Percentiles rank a stretch among this genome's conserved stretches.
Conservation (phyloP, 2,888 invertebrate genomes). For the Calameuta filiformis region DNA sequence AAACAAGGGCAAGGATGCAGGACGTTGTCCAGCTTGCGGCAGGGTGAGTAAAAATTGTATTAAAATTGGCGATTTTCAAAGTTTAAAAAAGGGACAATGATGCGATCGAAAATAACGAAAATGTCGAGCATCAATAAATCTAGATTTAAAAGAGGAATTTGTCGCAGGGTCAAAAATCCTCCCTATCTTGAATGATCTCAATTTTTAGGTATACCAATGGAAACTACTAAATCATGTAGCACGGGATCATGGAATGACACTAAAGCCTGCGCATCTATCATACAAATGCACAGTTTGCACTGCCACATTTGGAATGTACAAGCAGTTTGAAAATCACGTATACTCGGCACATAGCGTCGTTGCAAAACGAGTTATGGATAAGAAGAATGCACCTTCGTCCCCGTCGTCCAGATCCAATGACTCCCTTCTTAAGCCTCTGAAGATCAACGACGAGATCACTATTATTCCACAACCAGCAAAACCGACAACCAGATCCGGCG, state of each 20-base stretch:
- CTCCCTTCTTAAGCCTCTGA: conserved; percentile 80
- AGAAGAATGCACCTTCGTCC: conserved; percentile 71
- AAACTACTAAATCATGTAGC: conserved; percentile 92
- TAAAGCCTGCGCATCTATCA: conserved; percentile 92
- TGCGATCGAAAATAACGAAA: too few species aligned
- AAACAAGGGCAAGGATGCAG: conserved; percentile 93
- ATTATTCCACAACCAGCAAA: conserved; percentile 87
- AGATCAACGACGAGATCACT: conserved; percentile 90
- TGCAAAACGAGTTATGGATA: conserved; percentile 87
- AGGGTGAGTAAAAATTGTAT: conserved; percentile 74
- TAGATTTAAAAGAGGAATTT: neutral
- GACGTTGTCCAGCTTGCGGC: conserved; percentile 94
- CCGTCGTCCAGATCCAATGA: conserved; percentile 69
- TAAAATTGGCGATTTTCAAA: neutral
- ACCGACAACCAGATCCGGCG: conserved; percentile 56
- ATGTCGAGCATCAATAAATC: neutral
- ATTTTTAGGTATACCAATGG: conserved; percentile 88
- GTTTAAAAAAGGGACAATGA: neutral
- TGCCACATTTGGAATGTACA: conserved; percentile 95
- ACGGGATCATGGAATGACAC: conserved; percentile 89
- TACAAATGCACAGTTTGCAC: conserved; percentile 97
- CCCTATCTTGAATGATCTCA: conserved; percentile 8
- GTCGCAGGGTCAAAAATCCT: neutral
- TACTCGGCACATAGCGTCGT: conserved; percentile 93
- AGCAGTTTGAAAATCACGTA: conserved; percentile 93